Evolutionary conservation across 2,888 invertebrate species (phyloP), one percentile per base, ranked within the genome.

Genomic region (Tethea ocularis): DNA sequence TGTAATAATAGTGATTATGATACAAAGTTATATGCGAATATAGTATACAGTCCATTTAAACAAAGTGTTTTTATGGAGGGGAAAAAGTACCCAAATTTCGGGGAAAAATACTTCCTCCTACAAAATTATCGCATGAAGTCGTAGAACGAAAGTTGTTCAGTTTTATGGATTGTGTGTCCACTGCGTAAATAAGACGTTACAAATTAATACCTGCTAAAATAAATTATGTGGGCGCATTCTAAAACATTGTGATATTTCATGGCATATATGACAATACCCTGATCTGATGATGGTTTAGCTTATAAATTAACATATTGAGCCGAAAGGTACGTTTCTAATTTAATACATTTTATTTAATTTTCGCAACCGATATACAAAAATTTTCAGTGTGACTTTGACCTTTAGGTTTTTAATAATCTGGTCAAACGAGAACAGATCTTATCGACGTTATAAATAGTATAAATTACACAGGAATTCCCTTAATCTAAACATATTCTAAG

Each of bases 201-300:
- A n/a, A n/a, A n/a, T n/a, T n/a, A n/a, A n/a, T n/a, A n/a, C n/a
- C n/a, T n/a, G 33, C 11, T 10, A 33, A 33, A 33, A 2, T 10
- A 33, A 26, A 33, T n/a, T n/a, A n/a, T n/a, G n/a, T 33, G 33
- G 10, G 33, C 33, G 33, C 1, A 15, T 15, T 15, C 0, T 15
- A 15, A 36, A 15, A 36, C 15, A 6, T 29, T 24, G 3, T 52
- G 24, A 24, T 53, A 64, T 65, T 68, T 71, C 74, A 82, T 75
- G 78, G 80, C 70, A 5, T 26, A 7, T 26, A 83, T 83, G 83
- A 82, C 70, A 71, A 71, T 84, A 85, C 85, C 83, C 85, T 85
- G 86, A 74, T 81, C 61, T 68, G 63, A 62, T 58, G 59, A 66
- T 61, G 61, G 68, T 63, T 59, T 33, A 52, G 11, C 20, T 64